Evolutionary conservation across 23 tunicate species (phyloP).

Genomic region (Styela clava): DNA sequence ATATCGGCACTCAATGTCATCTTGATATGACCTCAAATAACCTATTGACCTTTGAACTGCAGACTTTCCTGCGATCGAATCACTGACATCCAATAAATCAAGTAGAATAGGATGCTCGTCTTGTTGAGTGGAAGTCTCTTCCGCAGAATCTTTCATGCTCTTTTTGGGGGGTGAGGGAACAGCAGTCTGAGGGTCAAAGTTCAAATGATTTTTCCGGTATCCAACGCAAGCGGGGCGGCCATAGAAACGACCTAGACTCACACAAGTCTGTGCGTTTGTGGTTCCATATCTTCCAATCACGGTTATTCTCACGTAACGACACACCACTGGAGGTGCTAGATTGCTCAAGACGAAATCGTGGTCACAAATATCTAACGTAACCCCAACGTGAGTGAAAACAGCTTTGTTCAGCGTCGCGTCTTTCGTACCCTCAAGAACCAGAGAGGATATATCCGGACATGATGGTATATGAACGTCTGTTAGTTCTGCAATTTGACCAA

Average conservation of each 20-base stretch:
- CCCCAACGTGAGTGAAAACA: not conserved
- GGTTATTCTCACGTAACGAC: conserved; percentile 7
- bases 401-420: conserved; percentile 1
- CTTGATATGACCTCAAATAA: conserved; percentile 2
- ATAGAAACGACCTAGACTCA: conserved; percentile 6
- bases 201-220: not conserved
- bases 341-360: not conserved
- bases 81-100: conserved; percentile 1
- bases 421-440: not conserved
- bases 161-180: conserved; percentile 10
- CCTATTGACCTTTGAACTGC: conserved; percentile 1
- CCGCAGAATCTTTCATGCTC: conserved; percentile 1
- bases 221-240: conserved; percentile 13
- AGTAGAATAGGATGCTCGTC: not conserved
- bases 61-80: not conserved
- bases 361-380: conserved; percentile 26
- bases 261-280: conserved; percentile 6
- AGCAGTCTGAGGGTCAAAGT: conserved; percentile 6
- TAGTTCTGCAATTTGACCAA: conserved; percentile 5
- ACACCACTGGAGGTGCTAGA: conserved; percentile 7
- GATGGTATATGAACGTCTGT: conserved; percentile 19
- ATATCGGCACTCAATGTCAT: conserved; percentile 10
- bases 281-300: conserved; percentile 28
- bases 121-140: not conserved
- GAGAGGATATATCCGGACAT: conserved; percentile 11